Evolutionary conservation across 1,140 invertebrate species (phyloP).

Genomic region (Caenorhabditis briggsae): DNA sequence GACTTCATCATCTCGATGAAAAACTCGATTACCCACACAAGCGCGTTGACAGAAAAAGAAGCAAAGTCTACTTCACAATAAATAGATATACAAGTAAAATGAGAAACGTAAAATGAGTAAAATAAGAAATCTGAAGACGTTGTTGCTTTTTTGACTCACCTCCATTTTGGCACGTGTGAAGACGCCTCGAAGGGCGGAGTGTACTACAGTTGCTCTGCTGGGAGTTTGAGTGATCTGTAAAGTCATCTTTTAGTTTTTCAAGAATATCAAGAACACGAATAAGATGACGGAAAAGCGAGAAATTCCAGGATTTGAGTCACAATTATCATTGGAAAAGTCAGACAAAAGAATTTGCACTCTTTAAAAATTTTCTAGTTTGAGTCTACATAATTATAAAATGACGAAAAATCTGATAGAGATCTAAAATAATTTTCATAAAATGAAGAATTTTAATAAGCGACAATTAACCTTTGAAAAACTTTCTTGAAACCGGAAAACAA

Average conservation of each 20-base stretch:
- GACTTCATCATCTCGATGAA: conserved; percentile 26
- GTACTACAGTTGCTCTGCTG: conserved; percentile 12
- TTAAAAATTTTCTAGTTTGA: too few relatives aligned
- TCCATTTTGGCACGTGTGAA: conserved; percentile 19
- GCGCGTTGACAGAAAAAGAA: not conserved
- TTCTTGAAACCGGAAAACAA: too few relatives aligned
- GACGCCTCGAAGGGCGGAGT: conserved; percentile 3
- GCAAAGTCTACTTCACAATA: not conserved
- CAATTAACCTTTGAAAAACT: too few relatives aligned
- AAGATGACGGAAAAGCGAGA: not conserved
- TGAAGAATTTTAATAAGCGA: too few relatives aligned
- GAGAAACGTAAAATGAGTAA: not conserved
- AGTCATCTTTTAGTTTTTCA: not conserved
- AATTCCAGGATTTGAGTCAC: not conserved
- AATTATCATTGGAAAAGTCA: not conserved
- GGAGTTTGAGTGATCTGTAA: conserved; percentile 18
- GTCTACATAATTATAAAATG: too few relatives aligned
- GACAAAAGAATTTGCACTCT: not conserved
- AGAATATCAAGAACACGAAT: not conserved
- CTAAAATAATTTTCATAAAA: too few relatives aligned
- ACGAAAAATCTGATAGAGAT: too few relatives aligned
- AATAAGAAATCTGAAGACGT: not conserved
- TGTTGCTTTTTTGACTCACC: not conserved
- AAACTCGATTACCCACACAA: conserved; percentile 4
- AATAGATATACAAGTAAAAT: not conserved